Evolutionary conservation across 2,797 vertebrate species (phyloP).

Genomic region (Pyrocephalus nanus): DNA sequence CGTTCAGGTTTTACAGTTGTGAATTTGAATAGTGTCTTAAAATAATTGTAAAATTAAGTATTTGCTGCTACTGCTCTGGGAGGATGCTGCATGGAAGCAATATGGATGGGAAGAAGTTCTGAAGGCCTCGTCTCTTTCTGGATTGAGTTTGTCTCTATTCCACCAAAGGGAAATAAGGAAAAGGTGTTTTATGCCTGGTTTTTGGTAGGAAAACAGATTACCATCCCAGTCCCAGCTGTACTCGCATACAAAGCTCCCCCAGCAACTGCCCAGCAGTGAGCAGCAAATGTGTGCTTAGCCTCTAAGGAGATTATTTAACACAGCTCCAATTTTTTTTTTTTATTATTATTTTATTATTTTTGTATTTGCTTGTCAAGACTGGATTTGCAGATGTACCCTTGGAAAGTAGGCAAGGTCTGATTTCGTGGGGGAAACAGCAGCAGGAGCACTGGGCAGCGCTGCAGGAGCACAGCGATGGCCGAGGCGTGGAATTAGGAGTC

Average conservation of each 20-base stretch:
- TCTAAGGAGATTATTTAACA: constrained; percentile 3
- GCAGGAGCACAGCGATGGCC: not conserved
- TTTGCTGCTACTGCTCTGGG: not conserved
- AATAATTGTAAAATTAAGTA: not conserved
- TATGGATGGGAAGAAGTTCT: not conserved
- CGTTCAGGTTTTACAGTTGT: not conserved
- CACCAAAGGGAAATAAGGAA: not conserved
- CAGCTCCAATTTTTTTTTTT: not conserved
- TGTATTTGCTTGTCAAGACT: not conserved
- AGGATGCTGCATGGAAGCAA: not conserved
- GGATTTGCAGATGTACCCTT: not conserved
- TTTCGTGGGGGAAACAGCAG: constrained; percentile 25
- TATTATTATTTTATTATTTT: not conserved
- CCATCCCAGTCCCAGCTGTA: not conserved
- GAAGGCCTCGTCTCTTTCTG: not conserved
- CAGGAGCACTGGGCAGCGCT: constrained; percentile 8
- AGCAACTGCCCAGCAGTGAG: not conserved
- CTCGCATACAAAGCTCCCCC: not conserved
- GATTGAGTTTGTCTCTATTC: fast-evolving
- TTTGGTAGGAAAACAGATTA: not conserved
- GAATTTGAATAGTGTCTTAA: not conserved
- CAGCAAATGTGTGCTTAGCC: not conserved
- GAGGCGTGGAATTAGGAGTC: not conserved
- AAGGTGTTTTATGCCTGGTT: not conserved
- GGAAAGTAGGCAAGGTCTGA: constrained; percentile 3